Base-by-base conservation (phyloP, 1,140 invertebrate genomes). In the Drosophila seguyi region DNA sequence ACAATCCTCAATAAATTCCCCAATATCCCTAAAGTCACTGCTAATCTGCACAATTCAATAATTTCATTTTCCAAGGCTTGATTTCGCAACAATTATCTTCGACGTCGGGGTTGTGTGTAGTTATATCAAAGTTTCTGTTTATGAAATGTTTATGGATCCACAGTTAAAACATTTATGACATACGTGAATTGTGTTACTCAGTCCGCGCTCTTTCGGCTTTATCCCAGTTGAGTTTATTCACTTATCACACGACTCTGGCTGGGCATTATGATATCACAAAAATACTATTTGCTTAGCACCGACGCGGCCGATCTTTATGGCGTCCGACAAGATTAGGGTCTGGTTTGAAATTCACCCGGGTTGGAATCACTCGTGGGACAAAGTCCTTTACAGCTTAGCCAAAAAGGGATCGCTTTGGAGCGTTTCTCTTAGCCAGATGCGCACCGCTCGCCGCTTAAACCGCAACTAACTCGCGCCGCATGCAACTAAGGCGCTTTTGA, bases 401-500 rank as follows among this genome's bases (percentile, higher is more conserved):
- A 41, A 14, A 31, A 29, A 47, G 67, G 53, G 44, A 73, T 48
- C 31, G 36, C 13, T 39, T 39, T n/a, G 22, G 22, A 38, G 27
- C 27, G 65, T 36, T 60, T 45, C n/a, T 38, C 5, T 38, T 14
- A 69, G 39, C 63, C 41, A 16, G 60, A 90, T 72, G 85, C 73
- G 65, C 50, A 63, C 81, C 68, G 66, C 13, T 60, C 62, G 85
- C 67, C 65, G 80, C 59, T 84, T 60, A 81, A 78, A 78, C 75
- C 77, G 65, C 77, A 78, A 88, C 84, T 88, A 88, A 88, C 85
- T 75, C 42, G 72, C 45, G 42, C 36, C 72, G 65, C 57, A 78
- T 80, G 80, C 72, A 84, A 71, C 80, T 71, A 52, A 78, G 76
- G 68, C 61, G 67, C 75, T 88, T 87, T 88, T 88, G 80, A 88